These are phyloP conservation scores for Deilephila elpenor DNA, from an alignment of 2,888 invertebrate species.

Conservation along the genomic window DNA sequence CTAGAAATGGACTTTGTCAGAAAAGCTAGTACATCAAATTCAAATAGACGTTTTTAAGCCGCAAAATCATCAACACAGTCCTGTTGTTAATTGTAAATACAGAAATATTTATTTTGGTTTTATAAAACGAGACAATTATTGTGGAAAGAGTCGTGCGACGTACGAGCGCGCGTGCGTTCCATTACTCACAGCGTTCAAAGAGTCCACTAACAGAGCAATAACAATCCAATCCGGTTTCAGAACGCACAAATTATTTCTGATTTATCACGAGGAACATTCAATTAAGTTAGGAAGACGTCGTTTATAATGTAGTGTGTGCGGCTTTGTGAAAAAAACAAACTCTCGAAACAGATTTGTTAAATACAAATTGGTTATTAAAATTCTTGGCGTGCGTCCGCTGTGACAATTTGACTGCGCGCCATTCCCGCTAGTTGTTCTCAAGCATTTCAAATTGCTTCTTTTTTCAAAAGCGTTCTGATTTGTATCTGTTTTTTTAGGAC, in stretches of 20 bases:
- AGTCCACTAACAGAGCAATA: conserved; percentile 60
- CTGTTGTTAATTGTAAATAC: neutral
- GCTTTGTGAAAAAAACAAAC: conserved; percentile 47
- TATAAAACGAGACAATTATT: conserved; percentile 29
- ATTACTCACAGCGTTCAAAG: conserved; percentile 58
- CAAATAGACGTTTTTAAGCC: neutral
- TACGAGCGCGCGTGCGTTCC: conserved; percentile 42
- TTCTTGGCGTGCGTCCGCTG: conserved; percentile 65
- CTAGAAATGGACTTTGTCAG: no score
- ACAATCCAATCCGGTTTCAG: conserved; percentile 58
- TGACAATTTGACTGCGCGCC: conserved; percentile 53
- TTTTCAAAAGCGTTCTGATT: conserved; percentile 49
- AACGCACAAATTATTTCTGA: conserved; percentile 65
- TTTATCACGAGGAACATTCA: conserved; percentile 68
- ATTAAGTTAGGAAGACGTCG: conserved; percentile 66
- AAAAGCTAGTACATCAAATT: neutral
- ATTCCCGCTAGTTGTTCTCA: conserved; percentile 32
- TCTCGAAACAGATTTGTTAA: conserved; percentile 71
- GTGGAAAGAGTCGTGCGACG: conserved; percentile 34
- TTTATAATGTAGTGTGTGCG: conserved; percentile 55
- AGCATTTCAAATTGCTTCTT: conserved; percentile 39
- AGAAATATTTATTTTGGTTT: neutral
- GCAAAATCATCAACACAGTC: neutral
- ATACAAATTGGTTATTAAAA: conserved; percentile 83
- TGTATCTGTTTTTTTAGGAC: neutral